Evolutionary conservation across 2,113 vertebrate genomes (phyloP), one percentile per base, ranked within the genome.

Genomic region (Sapayoa aenigma): DNA sequence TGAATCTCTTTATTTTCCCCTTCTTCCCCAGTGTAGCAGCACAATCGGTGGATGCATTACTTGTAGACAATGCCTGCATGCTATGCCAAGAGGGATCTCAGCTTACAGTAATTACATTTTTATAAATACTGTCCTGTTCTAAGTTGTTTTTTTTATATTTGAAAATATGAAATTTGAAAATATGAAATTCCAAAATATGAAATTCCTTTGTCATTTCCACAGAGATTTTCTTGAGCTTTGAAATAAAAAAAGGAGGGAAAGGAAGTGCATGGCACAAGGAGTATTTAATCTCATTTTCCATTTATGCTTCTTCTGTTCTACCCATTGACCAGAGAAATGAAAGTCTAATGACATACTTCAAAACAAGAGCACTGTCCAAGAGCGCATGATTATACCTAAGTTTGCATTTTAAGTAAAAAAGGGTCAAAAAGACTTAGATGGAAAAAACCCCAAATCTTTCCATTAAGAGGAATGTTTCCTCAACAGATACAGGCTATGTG

Each of bases 1-100:
- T 84, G 58, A 87, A 82, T 78, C 28, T 92, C 73, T 75, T 52
- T 86, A 80, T 92, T 93, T 84, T 87, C n/a, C 67, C 73, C 78
- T 76, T 59, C 65, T 50, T 35, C 85, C n/a, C 9, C 37, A 60
- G 27, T 49, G 75, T 59, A 68, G 39, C n/a, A 78, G 60, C 47
- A 75, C 47, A 84, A 65, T 94, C 68, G 46, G 42, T 56, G 75
- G 50, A 44, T 67, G 23, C 39, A 71, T 78, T 60, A 49, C 68
- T 93, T 72, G 30, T 39, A 75, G 47, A 37, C 1, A 14, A 56
- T 47, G 42, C 35, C 77, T 88, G n/a, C 20, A 49, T 2, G 4
- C 5, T 84, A 44, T 65, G 52, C 56, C 82, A 92, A 78, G 47
- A 66, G 65, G 15, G n/a, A 86, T 78, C 59, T 41, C 44, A 77